phyloP scores from a whole-genome alignment of 2,797 vertebrate genomes.

The Brachymystax lenok region DNA sequence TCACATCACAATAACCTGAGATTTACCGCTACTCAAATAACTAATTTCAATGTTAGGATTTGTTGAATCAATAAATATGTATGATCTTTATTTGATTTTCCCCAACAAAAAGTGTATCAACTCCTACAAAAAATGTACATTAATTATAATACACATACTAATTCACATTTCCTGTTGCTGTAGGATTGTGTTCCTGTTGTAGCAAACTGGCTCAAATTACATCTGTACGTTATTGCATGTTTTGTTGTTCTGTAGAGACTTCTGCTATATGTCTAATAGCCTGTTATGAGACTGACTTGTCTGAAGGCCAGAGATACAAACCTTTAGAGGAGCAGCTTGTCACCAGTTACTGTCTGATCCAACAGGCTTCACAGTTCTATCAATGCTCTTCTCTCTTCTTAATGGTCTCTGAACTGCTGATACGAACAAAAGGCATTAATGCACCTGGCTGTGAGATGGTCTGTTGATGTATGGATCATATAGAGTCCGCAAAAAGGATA shows the following conservation, averaged over 20 bases:
- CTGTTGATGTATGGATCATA: slow-evolving; percentile 1
- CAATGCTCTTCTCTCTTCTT: slow-evolving; percentile 6
- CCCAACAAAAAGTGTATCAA: no score
- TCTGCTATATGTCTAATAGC: neutral
- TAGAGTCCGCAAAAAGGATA: neutral
- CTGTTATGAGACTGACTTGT: neutral
- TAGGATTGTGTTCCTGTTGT: no score
- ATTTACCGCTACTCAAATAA: neutral
- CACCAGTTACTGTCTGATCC: neutral
- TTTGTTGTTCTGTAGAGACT: neutral
- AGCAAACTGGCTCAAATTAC: no score
- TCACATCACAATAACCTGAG: neutral
- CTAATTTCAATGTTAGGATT: neutral
- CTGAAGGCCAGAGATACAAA: slow-evolving; percentile 6
- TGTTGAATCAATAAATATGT: neutral
- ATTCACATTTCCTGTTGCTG: no score
- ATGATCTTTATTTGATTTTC: no score
- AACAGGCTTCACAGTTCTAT: slow-evolving; percentile 6
- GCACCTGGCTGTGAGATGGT: slow-evolving; percentile 10
- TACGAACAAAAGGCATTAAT: slow-evolving; percentile 1
- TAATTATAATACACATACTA: no score
- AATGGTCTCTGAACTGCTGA: slow-evolving; percentile 8
- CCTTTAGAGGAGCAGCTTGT: neutral
- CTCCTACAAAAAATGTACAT: no score
- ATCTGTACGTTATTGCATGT: neutral